Evolutionary conservation across 2,797 vertebrate genomes (phyloP).

Genomic region (Melanotaenia trifasciata): DNA sequence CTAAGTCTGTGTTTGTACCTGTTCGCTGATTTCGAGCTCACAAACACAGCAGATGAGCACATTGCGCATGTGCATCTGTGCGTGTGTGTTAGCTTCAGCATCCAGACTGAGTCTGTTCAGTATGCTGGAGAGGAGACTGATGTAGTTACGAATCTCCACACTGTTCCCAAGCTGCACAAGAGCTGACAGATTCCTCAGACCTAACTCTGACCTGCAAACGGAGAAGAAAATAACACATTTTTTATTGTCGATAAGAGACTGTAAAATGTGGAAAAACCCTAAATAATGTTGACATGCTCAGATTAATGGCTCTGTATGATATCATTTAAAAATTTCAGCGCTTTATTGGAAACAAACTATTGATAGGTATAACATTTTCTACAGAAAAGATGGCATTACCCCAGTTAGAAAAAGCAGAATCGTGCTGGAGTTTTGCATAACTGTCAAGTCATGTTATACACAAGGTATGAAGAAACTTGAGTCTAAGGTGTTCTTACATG

Average conservation of each 20-base stretch:
- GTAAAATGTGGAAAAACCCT: background rate
- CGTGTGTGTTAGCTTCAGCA: conserved; percentile 33
- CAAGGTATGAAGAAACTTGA: background rate
- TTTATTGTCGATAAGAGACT: background rate
- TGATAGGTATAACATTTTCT: background rate
- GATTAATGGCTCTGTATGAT: background rate
- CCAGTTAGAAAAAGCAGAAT: background rate
- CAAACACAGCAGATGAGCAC: conserved; percentile 77
- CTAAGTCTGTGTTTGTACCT: conserved; percentile 72
- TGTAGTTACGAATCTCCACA: conserved; percentile 79
- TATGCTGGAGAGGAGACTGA: conserved; percentile 74
- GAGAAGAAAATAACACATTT: background rate
- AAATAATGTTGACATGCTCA: background rate
- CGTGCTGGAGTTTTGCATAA: background rate
- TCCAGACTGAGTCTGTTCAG: conserved; percentile 82
- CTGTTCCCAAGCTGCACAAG: conserved; percentile 78
- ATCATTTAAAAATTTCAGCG: background rate
- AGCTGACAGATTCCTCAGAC: conserved; percentile 80
- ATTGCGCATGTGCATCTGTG: conserved; percentile 72
- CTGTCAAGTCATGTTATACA: background rate
- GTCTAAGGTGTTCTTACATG: no score
- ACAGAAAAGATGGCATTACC: background rate
- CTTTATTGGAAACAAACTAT: background rate
- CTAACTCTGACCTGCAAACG: conserved; percentile 75
- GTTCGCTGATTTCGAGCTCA: conserved; percentile 62